Evolutionary conservation across 2,888 invertebrate genomes (phyloP).

Genomic region (Coleophora deauratella): DNA sequence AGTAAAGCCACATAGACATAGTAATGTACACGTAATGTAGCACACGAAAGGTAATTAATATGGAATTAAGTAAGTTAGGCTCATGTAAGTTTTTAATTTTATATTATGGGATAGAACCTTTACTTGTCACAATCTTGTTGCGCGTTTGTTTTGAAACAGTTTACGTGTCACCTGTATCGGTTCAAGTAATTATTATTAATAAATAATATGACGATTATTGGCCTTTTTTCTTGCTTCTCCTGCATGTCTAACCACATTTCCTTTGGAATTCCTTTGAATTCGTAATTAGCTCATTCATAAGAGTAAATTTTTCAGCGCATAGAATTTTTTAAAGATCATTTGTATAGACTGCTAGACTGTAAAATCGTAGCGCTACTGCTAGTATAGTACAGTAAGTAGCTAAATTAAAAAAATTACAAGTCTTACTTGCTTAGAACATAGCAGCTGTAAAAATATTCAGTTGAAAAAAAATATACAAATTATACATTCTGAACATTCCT

Average conservation of each 20-base stretch:
- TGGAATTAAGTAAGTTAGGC: constrained; percentile 15
- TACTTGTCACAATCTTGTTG: not conserved
- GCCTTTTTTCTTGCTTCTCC: constrained; percentile 68
- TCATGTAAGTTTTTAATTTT: constrained; percentile 64
- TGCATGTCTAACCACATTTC: constrained; percentile 44
- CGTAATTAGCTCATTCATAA: not conserved
- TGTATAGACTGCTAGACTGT: no score
- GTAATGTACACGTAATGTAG: constrained; percentile 24
- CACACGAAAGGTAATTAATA: constrained; percentile 16
- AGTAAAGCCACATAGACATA: constrained; percentile 19
- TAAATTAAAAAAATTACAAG: no score
- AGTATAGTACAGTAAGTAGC: no score
- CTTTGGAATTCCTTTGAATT: not conserved
- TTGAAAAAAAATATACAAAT: no score
- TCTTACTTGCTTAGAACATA: no score
- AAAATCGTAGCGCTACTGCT: no score
- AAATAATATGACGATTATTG: constrained; percentile 62
- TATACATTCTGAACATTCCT: no score
- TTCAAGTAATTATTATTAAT: constrained; percentile 62
- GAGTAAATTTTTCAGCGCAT: no score
- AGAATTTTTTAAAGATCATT: no score
- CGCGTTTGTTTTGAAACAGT: constrained; percentile 39
- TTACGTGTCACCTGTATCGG: constrained; percentile 32
- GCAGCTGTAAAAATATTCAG: no score
- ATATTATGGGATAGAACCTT: constrained; percentile 31